Evolutionary conservation across 2,888 invertebrate species (phyloP).

Genomic region (Deilephila elpenor): DNA sequence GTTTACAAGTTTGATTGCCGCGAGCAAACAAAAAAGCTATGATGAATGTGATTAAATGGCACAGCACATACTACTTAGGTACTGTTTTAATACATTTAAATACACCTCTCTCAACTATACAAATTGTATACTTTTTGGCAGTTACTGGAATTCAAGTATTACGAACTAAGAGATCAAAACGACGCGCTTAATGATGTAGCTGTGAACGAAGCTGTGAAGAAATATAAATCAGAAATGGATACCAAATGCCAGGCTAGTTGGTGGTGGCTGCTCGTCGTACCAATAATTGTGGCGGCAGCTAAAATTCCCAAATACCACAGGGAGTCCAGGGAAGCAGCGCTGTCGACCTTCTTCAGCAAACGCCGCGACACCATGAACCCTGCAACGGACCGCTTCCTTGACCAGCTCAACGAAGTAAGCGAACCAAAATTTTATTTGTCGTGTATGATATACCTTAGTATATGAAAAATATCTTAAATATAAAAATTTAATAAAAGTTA

Average conservation of each 20-base stretch:
- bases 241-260: conserved; percentile 7
- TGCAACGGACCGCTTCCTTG: background rate
- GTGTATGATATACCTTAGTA: conserved; percentile 23
- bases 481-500: no score
- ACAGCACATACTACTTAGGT: no score
- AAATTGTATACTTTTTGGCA: background rate
- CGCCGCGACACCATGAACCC: conserved; percentile 21
- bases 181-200: conserved; percentile 10
- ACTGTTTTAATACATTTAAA: no score
- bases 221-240: conserved; percentile 29
- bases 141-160: conserved; percentile 25
- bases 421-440: background rate
- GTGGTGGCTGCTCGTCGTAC: conserved; percentile 32
- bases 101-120: background rate
- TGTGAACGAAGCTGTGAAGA: conserved; percentile 10
- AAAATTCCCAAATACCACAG: conserved; percentile 21
- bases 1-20: no score
- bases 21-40: no score
- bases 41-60: no score
- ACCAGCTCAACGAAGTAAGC: conserved; percentile 12
- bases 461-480: no score
- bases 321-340: conserved; percentile 21
- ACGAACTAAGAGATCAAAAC: conserved; percentile 23
- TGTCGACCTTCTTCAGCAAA: conserved; percentile 14
- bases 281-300: background rate